Evolutionary conservation across 1,140 invertebrate species (phyloP), one percentile per base, ranked within the genome.

Genomic region (Leptinotarsa lineolata): DNA sequence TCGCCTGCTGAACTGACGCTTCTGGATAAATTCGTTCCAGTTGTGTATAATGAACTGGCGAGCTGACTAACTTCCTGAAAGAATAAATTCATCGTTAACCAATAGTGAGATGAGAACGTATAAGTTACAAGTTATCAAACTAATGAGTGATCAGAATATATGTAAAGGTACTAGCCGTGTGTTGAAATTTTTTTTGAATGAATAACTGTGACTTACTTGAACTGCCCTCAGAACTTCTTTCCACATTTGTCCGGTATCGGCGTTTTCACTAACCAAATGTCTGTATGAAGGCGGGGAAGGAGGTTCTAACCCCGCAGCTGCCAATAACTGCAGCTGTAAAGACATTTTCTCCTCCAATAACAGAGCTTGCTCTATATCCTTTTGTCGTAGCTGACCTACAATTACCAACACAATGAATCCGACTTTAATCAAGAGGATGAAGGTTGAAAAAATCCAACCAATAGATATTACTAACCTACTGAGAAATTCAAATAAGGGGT

Each of bases 1-100:
- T 97, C 96, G 18, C 95, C 95, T 5, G 93, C 95, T 30, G 95
- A 97, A 85, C 94, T 97, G 1, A 95, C 92, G 82, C 95, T 96
- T 64, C 96, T 89, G 13, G 94, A 95, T 13, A 97, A 85, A 68
- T 92, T 92, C 2, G 91, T 92, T 63, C 92, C 91, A 45, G 90
- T 90, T 6, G 90, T 88, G 79, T 90, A 91, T 70, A 94, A 83
- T 11, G 91, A 90, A 84, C 90, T 91, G 1, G 92, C 91, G 61
- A 95, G 84, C 74, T 90, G 88, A 76, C 90, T 92, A 18, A 91
- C 91, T 87, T 91, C 89, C 86, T 91, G 83, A 11, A 87, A 85
- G 20, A 59, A 59, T 59, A 59, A 16, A 59, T 18, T 59, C 1
- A n/a, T n/a, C 58, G 15, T 20, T 8, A 39, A 39, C 30, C 8